Base-by-base conservation (phyloP, 30 jellyfish, hydroid and myxozoan species). In the Hydra vulgaris region DNA sequence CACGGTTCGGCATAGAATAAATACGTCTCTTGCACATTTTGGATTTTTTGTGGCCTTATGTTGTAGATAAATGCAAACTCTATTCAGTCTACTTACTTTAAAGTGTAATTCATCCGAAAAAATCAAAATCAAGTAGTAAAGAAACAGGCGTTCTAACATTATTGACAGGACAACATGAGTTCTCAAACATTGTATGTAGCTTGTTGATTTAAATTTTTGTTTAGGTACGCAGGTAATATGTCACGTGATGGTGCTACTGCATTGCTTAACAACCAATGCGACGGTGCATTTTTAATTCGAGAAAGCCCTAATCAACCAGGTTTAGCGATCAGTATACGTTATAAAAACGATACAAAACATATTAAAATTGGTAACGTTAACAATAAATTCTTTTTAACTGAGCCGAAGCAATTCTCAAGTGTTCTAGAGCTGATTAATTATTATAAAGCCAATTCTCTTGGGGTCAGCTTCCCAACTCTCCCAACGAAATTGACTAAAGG, bases 221-320 rank as follows among this genome's bases (percentile, higher is more conserved):
- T 21, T 56, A 85, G 97, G 97, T 90, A 71, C 81, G 96, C 84
- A 0, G 97, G 97, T 1, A 27, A 26, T 18, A 75, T 86, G 88
- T 82, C 85, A 76, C 84, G 97, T 53, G 87, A 71, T 66, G 85
- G 52, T 27, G 97, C 97, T 12, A 54, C 91, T 8, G 88, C 83
- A 53, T 79, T 82, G 26, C 85, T 90, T 23, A 83, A 71, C 21
- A 55, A 26, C 23, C 92, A 90, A 27, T 80, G 90, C 27, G 94
- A 82, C 73, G 97, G 97, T 0, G 86, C 97, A 3, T 90, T 76
- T 82, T 84, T 90, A 54, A 87, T 90, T 77, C 84, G 97, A 27
- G 92, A 82, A 79, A 90, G 97, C 70, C 95, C 92, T n/a, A 83
- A 86, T 68, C 80, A 71, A 66, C 84, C 87, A 53, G 87, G 87